Conservation (phyloP, 2,113 vertebrate genomes). For the Vulpes vulpes region DNA sequence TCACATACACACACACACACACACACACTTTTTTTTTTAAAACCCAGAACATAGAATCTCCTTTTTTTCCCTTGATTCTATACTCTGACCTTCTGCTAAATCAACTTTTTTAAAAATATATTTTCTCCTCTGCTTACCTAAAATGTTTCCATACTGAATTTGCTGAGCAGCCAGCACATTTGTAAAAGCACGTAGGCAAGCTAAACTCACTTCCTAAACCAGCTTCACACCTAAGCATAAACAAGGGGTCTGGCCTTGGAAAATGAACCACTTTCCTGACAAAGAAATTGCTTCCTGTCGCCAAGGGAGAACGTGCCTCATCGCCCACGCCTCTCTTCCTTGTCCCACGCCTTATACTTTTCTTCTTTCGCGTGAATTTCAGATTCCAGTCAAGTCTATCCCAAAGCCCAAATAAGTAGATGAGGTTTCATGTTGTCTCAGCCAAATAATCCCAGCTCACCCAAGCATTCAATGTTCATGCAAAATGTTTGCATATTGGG, state of each 20-base stretch:
- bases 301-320: not conserved
- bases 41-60: constrained; percentile 25
- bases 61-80: not conserved
- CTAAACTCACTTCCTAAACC: constrained; percentile 68
- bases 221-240: constrained; percentile 69
- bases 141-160: constrained; percentile 16
- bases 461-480: not conserved
- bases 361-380: not conserved
- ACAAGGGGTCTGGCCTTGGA: not conserved
- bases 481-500: not conserved
- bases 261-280: not conserved
- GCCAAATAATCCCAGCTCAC: constrained; percentile 22
- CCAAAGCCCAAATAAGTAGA: constrained; percentile 35
- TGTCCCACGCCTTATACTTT: not conserved
- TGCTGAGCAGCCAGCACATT: constrained; percentile 64
- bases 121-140: constrained; percentile 71
- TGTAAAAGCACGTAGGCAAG: constrained; percentile 62
- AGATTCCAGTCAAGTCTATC: constrained; percentile 29
- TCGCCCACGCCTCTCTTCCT: not conserved
- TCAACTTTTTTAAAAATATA: constrained; percentile 7
- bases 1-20: not conserved
- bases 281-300: not conserved
- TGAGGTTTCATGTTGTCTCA: not conserved
- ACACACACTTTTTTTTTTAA: not conserved
- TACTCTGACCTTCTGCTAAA: constrained; percentile 15